Conservation (phyloP, 2,888 invertebrate species). For the Silvanus unidentatus region DNA sequence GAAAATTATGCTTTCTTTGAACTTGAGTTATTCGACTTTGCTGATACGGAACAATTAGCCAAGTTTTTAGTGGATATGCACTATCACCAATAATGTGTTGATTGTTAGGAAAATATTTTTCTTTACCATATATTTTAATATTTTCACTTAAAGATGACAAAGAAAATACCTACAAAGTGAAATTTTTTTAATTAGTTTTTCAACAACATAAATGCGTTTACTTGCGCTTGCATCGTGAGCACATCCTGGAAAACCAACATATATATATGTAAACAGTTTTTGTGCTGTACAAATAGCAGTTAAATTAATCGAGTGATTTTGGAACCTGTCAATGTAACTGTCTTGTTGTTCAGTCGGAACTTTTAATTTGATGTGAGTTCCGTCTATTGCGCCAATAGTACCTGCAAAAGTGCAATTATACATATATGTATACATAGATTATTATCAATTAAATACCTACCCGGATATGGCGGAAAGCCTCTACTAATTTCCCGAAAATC, state of each 20-base stretch:
- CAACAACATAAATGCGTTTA: background rate
- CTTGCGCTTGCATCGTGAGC: slow-evolving; percentile 19
- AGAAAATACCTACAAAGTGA: background rate
- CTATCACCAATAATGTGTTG: slow-evolving; percentile 10
- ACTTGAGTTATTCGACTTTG: too few relatives aligned
- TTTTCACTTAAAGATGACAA: slow-evolving; percentile 1
- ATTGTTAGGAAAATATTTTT: slow-evolving; percentile 5
- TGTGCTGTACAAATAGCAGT: slow-evolving; percentile 16
- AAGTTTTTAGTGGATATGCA: slow-evolving; percentile 5
- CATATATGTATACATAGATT: slow-evolving; percentile 1
- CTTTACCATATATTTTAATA: slow-evolving; percentile 5
- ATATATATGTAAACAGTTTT: slow-evolving; percentile 16
- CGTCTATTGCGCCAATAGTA: slow-evolving; percentile 17
- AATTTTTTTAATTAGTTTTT: background rate
- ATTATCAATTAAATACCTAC: background rate
- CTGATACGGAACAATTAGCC: slow-evolving; percentile 12
- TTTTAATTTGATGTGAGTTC: slow-evolving; percentile 15
- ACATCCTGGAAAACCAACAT: slow-evolving; percentile 18
- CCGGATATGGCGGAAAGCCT: slow-evolving; percentile 10
- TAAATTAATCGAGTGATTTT: slow-evolving; percentile 18
- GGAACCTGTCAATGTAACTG: slow-evolving; percentile 17
- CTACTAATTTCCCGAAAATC: slow-evolving; percentile 6
- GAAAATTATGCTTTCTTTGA: too few relatives aligned
- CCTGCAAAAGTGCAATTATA: slow-evolving; percentile 8
- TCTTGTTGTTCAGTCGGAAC: slow-evolving; percentile 17